Evolutionary conservation across 2,888 invertebrate genomes (phyloP), one percentile per base, ranked within the genome.

Genomic region (Scaptomyza cyrtandrae): DNA sequence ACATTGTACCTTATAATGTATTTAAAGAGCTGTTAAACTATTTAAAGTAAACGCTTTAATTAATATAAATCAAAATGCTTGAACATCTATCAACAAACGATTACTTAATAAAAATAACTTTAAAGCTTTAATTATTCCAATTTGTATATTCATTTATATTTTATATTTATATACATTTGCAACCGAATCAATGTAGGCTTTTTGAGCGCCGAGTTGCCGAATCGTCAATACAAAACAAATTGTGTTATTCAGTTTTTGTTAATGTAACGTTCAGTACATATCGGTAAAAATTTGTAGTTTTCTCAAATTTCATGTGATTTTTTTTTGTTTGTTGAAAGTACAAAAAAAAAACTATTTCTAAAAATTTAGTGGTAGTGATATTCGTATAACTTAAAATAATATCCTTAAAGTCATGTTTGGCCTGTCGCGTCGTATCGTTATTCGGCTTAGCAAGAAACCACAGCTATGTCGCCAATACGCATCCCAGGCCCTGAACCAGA

Each of bases 401-500:
- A 19, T 13, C 16, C 6, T 6, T 2, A 3, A 6, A 39, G 6
- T 11, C 7, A 90, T 90, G 90, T 80, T 86, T 55, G 64, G 82
- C 13, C 35, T 90, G 24, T 68, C 78, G 31, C 89, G 85, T 27
- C 76, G 69, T 6, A 44, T 72, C 0, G 9, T 72, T 0, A 64
- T 78, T 16, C 71, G 66, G 1, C 33, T 75, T 7, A 31, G 57
- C 14, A 65, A 43, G 0, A 61, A 58, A 1, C 54, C 35, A 0
- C 43, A 56, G 5, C 1, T 52, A 13, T 63, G 60, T 13, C 83
- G 89, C 1, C 52, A 68, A 6, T 90, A 87, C 70, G 90, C 86
- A 4, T 90, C 90, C 7, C 90, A 88, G 58, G 90, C 89, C n/a
- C 75, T 91, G 44, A 90, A 86, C 59, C 90, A 90, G 73, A 87